Conservation (phyloP, 2,113 vertebrate species). For the Myotis davidii region DNA sequence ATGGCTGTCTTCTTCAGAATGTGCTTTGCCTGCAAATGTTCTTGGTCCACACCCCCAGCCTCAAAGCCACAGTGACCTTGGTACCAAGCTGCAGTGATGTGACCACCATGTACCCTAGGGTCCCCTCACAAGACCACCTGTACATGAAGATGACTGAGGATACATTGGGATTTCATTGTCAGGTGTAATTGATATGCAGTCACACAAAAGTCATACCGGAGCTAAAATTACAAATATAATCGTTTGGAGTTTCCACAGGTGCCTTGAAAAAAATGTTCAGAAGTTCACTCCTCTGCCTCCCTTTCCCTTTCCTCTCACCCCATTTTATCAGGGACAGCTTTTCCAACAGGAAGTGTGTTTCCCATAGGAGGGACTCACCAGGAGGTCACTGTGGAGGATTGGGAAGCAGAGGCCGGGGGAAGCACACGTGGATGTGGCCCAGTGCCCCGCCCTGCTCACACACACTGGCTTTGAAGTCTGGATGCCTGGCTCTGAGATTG, state of each 20-base stretch:
- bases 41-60: not conserved
- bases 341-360: too few species aligned
- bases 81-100: not conserved
- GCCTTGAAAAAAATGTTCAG: not conserved
- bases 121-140: fast-evolving
- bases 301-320: too few species aligned
- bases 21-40: not conserved
- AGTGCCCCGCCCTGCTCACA: fast-evolving
- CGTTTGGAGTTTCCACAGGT: not conserved
- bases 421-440: fast-evolving
- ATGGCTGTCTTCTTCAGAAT: not conserved
- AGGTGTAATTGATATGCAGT: not conserved
- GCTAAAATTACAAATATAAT: not conserved
- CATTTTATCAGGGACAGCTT: not conserved
- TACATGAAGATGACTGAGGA: fast-evolving
- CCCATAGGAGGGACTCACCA: not conserved
- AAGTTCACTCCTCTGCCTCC: not conserved
- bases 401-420: fast-evolving
- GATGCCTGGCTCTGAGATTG: not conserved
- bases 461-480: not conserved
- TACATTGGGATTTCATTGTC: not conserved
- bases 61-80: not conserved
- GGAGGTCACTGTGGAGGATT: not conserved
- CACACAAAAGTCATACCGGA: not conserved
- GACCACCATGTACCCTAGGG: fast-evolving